Conservation (phyloP, 2,888 invertebrate species). For the Amphipyra berbera region DNA sequence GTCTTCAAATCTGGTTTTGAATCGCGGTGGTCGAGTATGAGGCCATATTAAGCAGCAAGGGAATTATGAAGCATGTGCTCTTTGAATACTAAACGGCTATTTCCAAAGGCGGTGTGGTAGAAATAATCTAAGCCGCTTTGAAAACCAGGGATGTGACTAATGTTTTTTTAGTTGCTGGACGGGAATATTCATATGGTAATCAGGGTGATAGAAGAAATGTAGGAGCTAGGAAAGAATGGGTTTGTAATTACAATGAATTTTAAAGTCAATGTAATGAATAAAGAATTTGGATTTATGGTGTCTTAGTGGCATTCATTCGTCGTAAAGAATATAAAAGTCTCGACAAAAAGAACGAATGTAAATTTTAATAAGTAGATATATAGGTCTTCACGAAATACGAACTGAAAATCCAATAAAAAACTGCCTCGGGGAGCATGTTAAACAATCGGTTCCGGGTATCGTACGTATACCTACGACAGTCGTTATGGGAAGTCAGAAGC, state of each 20-base stretch:
- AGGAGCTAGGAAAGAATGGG: constrained; percentile 43
- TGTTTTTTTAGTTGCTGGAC: constrained; percentile 64
- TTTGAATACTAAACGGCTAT: constrained; percentile 85
- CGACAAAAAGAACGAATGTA: not conserved
- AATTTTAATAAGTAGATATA: not conserved
- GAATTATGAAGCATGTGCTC: constrained; percentile 87
- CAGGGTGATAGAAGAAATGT: constrained; percentile 49
- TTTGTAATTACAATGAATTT: constrained; percentile 26
- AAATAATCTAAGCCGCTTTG: constrained; percentile 70
- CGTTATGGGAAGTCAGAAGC: no score
- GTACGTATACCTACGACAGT: no score
- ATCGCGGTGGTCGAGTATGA: constrained; percentile 81
- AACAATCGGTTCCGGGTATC: no score
- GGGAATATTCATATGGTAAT: constrained; percentile 78
- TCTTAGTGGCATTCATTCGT: not conserved
- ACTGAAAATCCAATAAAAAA: no score
- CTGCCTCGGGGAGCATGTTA: no score
- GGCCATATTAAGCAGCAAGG: constrained; percentile 85
- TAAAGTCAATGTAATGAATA: not conserved
- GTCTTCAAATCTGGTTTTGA: constrained; percentile 70
- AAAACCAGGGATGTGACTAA: constrained; percentile 70
- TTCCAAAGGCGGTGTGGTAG: constrained; percentile 76
- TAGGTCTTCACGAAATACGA: no score
- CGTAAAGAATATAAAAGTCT: not conserved
- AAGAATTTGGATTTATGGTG: constrained; percentile 2